phyloP scores from a whole-genome alignment of 2,113 vertebrate genomes.

The Rallus limicola region DNA sequence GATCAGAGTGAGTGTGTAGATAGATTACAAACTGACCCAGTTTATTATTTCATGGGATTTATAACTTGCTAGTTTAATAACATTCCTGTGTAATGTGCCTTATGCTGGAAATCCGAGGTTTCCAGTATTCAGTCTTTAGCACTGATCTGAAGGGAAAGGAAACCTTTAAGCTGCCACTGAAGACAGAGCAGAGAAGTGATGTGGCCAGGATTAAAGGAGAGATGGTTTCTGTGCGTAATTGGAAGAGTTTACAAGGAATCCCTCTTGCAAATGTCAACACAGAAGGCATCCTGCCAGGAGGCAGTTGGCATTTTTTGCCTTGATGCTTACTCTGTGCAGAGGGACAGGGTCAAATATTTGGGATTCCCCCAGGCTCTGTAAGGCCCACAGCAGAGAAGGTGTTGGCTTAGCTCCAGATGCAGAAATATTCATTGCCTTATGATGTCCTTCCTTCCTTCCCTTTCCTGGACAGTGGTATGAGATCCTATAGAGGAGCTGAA shows the following conservation, averaged over 20 bases:
- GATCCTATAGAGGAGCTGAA: not conserved
- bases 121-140: not conserved
- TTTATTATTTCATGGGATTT: not conserved
- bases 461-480: not conserved
- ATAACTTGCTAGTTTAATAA: not conserved
- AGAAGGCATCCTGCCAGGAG: not conserved
- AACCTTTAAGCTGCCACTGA: not conserved
- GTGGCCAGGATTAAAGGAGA: not conserved
- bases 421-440: not conserved
- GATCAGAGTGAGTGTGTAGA: not conserved
- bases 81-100: not conserved
- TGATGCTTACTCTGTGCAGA: not conserved
- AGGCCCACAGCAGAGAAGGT: not conserved
- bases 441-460: not conserved
- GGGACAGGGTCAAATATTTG: fast-evolving
- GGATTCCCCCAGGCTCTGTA: not conserved
- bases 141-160: not conserved
- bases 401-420: not conserved
- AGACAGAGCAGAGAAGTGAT: not conserved
- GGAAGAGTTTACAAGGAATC: not conserved
- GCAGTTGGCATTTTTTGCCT: not conserved
- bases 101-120: not conserved
- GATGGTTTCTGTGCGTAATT: not conserved
- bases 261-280: not conserved
- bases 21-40: not conserved